phyloP scores from a whole-genome alignment of 2,797 vertebrate genomes.

The Macropus fuliginosus region DNA sequence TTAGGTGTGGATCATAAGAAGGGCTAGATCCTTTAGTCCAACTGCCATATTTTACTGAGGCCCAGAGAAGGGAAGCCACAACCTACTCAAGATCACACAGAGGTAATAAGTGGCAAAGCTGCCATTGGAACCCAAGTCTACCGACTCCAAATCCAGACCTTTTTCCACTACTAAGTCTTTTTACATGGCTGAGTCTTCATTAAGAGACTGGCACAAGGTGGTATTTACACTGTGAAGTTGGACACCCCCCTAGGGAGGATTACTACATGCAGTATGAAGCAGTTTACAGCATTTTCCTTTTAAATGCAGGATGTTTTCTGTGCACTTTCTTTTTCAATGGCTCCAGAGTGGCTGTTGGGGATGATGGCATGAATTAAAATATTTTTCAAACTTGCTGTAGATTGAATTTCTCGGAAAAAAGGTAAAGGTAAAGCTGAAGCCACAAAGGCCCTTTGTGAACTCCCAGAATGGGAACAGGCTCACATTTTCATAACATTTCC shows the following conservation, averaged over 20 bases:
- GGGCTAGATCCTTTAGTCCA: background rate
- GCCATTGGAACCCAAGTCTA: background rate
- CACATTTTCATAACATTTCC: background rate
- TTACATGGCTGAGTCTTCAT: background rate
- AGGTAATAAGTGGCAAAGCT: background rate
- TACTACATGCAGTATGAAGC: background rate
- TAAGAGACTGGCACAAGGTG: background rate
- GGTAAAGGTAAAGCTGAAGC: background rate
- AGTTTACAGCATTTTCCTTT: slow-evolving; percentile 4
- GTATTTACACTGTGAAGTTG: background rate
- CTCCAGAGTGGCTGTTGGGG: slow-evolving; percentile 4
- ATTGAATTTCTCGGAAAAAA: background rate
- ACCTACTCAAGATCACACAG: background rate
- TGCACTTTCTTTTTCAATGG: background rate
- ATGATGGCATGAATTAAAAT: slow-evolving; percentile 6
- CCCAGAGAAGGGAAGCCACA: background rate
- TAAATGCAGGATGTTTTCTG: background rate
- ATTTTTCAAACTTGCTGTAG: slow-evolving; percentile 1
- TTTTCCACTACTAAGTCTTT: background rate
- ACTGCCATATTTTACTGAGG: background rate
- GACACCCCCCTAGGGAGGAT: background rate
- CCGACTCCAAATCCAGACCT: background rate
- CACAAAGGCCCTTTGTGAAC: background rate
- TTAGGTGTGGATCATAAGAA: background rate
- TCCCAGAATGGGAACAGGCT: background rate